Conservation (phyloP, 53 echinoderm and acorn worm species). For the Zoroaster sp. region DNA sequence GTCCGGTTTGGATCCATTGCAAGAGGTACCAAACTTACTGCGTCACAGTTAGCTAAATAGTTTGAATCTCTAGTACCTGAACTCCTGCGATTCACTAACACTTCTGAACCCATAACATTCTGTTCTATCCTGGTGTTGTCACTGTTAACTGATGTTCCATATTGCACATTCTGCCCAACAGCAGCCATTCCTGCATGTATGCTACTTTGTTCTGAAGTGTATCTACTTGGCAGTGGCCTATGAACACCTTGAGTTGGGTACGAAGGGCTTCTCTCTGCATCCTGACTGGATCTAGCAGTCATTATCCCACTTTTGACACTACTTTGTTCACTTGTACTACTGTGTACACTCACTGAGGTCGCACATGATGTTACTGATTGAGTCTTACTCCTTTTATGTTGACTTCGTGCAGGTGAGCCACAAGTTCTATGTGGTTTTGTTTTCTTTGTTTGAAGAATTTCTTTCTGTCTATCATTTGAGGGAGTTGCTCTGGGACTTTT, state of each 20-base stretch:
- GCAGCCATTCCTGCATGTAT: background rate
- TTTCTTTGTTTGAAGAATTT: slow-evolving; percentile 23
- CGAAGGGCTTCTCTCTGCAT: background rate
- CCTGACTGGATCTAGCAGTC: background rate
- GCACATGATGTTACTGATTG: background rate
- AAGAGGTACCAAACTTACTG: background rate
- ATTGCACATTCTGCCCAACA: slow-evolving; percentile 16
- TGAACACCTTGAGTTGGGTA: background rate
- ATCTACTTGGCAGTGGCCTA: background rate
- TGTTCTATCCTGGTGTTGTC: background rate
- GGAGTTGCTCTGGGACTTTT: slow-evolving; percentile 1
- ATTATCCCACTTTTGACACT: slow-evolving; percentile 3
- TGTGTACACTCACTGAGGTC: background rate
- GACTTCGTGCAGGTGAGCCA: slow-evolving; percentile 14
- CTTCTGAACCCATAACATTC: background rate
- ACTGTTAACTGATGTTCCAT: background rate
- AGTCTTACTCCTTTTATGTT: background rate
- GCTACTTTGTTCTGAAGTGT: slow-evolving; percentile 3
- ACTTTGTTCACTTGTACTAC: background rate
- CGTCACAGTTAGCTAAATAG: background rate
- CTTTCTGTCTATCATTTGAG: background rate
- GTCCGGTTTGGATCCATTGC: background rate
- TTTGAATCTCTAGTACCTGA: background rate
- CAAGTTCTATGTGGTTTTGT: slow-evolving; percentile 20
- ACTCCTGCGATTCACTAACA: background rate